A percentile compares a stretch with the other conserved stretches of the same genome.
phyloP scores from a whole-genome alignment of 2,113 vertebrate species.

The Erythrolamprus reginae region DNA sequence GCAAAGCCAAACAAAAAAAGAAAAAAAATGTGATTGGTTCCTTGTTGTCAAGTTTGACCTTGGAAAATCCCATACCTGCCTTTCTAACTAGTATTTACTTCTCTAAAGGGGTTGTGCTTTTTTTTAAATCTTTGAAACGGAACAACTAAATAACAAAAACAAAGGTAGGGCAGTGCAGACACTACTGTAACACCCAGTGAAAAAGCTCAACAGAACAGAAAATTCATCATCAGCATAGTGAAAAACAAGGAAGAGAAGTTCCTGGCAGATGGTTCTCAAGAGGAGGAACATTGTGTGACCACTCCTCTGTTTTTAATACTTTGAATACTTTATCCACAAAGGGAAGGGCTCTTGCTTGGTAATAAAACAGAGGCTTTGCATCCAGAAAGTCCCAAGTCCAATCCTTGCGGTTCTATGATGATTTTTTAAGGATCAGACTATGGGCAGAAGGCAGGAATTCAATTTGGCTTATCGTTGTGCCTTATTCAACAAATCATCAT shows the following conservation, averaged over 20 bases:
- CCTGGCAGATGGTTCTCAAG: slow-evolving; percentile 41
- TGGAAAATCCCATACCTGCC: slow-evolving; percentile 23
- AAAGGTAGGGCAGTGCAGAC: slow-evolving; percentile 38
- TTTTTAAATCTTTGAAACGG: slow-evolving; percentile 21
- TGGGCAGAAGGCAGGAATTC: neutral
- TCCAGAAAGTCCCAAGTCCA: neutral
- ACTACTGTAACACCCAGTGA: slow-evolving; percentile 47
- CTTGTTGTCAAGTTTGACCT: neutral
- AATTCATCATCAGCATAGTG: slow-evolving; percentile 53
- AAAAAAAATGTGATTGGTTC: neutral
- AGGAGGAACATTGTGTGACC: slow-evolving; percentile 54
- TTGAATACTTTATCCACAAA: slow-evolving; percentile 14
- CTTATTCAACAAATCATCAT: neutral
- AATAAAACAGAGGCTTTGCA: neutral
- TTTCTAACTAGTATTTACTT: slow-evolving; percentile 4
- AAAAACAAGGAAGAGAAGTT: slow-evolving; percentile 17
- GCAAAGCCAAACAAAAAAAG: neutral
- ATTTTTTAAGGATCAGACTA: neutral
- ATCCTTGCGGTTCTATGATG: neutral
- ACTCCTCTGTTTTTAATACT: slow-evolving; percentile 56
- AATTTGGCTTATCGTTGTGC: neutral
- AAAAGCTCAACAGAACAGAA: slow-evolving; percentile 44
- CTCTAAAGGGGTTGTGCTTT: slow-evolving; percentile 17
- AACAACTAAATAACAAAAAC: slow-evolving; percentile 41
- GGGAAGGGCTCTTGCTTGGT: neutral